These are phyloP conservation scores for Oceanodroma leucorhoa DNA, from an alignment of 2,797 vertebrate species.

Conservation along the genomic window DNA sequence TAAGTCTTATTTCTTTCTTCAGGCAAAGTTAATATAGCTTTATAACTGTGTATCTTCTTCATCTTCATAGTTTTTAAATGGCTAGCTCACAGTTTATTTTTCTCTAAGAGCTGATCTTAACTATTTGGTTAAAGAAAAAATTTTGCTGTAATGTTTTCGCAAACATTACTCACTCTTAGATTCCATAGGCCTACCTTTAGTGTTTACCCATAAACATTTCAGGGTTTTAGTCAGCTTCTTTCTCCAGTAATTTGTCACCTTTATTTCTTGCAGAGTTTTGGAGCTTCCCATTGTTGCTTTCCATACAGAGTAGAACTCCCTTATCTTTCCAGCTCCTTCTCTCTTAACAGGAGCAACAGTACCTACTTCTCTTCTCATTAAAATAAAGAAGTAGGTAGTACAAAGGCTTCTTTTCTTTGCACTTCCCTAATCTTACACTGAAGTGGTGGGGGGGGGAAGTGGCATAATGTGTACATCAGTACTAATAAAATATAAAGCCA, in stretches of 20 bases:
- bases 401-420: constrained; percentile 32
- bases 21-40: not conserved
- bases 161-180: not conserved
- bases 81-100: not conserved
- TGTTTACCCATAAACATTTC: constrained; percentile 15
- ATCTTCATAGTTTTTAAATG: not conserved
- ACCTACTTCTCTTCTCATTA: constrained; percentile 33
- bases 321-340: constrained; percentile 42
- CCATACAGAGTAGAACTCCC: constrained; percentile 10
- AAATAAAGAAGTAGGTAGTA: constrained; percentile 44
- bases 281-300: constrained; percentile 36
- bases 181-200: not conserved
- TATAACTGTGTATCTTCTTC: not conserved
- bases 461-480: not conserved
- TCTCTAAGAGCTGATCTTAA: not conserved
- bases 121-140: not conserved
- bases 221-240: not conserved
- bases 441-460: not conserved
- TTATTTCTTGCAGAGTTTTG: constrained; percentile 54
- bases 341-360: constrained; percentile 28
- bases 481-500: not conserved
- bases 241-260: constrained; percentile 40
- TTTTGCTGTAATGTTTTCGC: not conserved
- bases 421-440: constrained; percentile 10
- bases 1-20: not conserved